A percentile compares a stretch with the other conserved stretches of the same genome.
Evolutionary conservation across 2,888 invertebrate species (phyloP).

Genomic region (Agrochola litura): DNA sequence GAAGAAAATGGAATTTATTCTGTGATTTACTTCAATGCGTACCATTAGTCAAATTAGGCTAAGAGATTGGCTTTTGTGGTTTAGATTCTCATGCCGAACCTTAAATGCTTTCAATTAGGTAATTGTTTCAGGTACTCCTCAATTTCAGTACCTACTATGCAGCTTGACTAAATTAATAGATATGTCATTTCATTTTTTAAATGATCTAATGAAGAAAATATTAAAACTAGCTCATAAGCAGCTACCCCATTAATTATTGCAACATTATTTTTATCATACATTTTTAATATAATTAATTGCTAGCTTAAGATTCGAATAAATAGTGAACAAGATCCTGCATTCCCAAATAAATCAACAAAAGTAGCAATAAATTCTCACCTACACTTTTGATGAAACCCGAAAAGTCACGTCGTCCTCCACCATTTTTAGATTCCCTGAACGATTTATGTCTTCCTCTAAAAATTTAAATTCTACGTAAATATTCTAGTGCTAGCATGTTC

Average conservation of each 20-base stretch:
- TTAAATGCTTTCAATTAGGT: neutral
- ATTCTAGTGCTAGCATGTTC: neutral
- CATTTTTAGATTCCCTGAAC: neutral
- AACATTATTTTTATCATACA: no score
- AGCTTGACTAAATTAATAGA: no score
- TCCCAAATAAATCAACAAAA: neutral
- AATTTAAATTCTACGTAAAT: no score
- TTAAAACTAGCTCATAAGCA: no score
- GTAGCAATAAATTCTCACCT: neutral
- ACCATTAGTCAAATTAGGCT: slow-evolving; percentile 16
- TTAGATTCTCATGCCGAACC: neutral
- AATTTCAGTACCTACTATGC: neutral
- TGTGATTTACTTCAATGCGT: slow-evolving; percentile 4
- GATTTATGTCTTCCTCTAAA: neutral
- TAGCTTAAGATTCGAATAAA: neutral
- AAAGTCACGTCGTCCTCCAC: neutral
- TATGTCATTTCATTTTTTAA: no score
- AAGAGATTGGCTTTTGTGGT: neutral
- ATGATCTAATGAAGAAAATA: no score
- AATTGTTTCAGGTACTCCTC: neutral
- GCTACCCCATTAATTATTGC: no score
- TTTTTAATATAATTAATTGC: no score
- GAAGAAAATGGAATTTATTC: neutral
- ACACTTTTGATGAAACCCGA: neutral
- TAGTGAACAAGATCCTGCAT: no score